A percentile compares a stretch with the other conserved stretches of the same genome.
Conservation (phyloP, 2,888 invertebrate species). For the Brenthis ino region DNA sequence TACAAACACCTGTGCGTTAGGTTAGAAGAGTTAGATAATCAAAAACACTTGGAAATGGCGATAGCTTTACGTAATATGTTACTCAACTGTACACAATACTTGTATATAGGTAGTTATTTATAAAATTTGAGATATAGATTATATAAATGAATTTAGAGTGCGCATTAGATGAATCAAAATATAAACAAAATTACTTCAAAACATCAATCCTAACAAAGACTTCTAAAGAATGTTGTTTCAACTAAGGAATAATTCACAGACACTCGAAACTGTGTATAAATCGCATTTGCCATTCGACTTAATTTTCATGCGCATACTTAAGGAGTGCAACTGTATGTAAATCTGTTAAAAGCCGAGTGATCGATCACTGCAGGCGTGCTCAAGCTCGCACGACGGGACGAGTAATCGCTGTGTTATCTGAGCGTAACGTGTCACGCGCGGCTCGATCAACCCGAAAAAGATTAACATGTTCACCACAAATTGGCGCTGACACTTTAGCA, state of each 20-base stretch:
- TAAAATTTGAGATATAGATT: too few species aligned
- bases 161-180: not conserved
- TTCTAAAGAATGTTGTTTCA: not conserved
- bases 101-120: too few species aligned
- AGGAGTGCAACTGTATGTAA: slow-evolving; percentile 23
- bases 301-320: slow-evolving; percentile 20
- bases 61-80: slow-evolving; percentile 27
- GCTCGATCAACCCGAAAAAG: slow-evolving; percentile 63
- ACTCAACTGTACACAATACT: not conserved
- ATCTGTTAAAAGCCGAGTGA: slow-evolving; percentile 45
- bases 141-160: too few species aligned
- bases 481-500: slow-evolving; percentile 50
- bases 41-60: slow-evolving; percentile 21
- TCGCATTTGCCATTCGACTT: not conserved
- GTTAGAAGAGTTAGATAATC: slow-evolving; percentile 45
- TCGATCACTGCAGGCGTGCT: slow-evolving; percentile 52
- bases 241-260: not conserved
- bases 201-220: not conserved
- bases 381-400: slow-evolving; percentile 42
- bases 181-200: not conserved
- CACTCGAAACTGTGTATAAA: not conserved
- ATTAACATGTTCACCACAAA: slow-evolving; percentile 63
- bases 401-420: slow-evolving; percentile 55
- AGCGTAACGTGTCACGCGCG: slow-evolving; percentile 50
- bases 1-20: slow-evolving; percentile 59